A percentile compares a stretch with the other conserved stretches of the same genome.
Conservation (phyloP, 2,113 vertebrate genomes). For the Tragelaphus scriptus region DNA sequence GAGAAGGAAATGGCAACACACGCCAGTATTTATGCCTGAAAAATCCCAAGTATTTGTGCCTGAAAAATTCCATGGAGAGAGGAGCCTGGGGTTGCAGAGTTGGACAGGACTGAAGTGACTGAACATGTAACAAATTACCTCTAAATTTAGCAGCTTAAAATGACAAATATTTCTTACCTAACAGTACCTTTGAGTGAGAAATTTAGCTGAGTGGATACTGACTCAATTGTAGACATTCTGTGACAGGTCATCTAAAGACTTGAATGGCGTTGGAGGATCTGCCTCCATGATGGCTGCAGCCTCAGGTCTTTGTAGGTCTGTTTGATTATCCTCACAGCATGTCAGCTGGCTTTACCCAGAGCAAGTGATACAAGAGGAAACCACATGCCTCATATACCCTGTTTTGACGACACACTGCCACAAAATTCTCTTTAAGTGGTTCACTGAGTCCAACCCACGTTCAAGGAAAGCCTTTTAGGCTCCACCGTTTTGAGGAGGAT, state of each 20-base stretch:
- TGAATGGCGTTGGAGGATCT: not conserved
- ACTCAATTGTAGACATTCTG: not conserved
- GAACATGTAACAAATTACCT: not conserved
- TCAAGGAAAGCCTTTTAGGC: not conserved
- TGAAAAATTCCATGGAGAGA: not conserved
- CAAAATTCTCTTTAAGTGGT: not conserved
- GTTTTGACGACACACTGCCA: not conserved
- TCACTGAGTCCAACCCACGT: not conserved
- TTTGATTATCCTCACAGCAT: not conserved
- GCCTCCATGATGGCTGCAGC: not conserved
- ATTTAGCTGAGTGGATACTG: not conserved
- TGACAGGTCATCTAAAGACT: not conserved
- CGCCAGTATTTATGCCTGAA: not conserved
- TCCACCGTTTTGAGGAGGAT: not conserved
- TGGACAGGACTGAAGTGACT: not conserved
- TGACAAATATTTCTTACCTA: not conserved
- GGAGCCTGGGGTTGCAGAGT: not conserved
- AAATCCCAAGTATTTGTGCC: not conserved
- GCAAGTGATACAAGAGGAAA: not conserved
- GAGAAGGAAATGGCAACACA: not conserved
- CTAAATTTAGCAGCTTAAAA: not conserved
- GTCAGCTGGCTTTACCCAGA: not conserved
- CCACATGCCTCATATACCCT: not conserved
- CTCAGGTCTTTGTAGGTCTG: not conserved
- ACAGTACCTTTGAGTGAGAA: not conserved